Conservation (phyloP, 2,797 vertebrate species). For the Crocidura indochinensis region DNA sequence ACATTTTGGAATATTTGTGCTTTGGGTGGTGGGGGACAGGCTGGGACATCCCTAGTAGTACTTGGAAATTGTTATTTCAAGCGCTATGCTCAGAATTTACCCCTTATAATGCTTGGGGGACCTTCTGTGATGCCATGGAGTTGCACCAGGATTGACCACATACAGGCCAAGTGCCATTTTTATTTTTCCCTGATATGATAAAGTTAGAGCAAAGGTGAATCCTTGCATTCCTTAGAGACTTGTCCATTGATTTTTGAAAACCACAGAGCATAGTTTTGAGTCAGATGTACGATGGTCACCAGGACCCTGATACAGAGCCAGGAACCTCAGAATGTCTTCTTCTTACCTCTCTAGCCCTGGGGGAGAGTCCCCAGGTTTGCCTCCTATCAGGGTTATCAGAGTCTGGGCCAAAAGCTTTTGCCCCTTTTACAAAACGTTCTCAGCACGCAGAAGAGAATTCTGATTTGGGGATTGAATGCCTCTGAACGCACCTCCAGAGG, state of each 20-base stretch:
- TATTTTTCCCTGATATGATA: constrained; percentile 32
- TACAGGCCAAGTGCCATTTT: background rate
- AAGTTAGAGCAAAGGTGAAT: too few species aligned
- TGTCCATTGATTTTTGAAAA: constrained; percentile 71
- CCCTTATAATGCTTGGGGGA: too few species aligned
- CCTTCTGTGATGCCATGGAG: too few species aligned
- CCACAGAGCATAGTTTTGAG: background rate
- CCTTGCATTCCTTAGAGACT: too few species aligned
- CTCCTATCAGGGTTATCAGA: too few species aligned
- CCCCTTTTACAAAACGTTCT: constrained; percentile 65
- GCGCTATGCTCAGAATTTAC: too few species aligned
- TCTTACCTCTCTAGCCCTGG: rapidly evolving
- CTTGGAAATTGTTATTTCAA: background rate
- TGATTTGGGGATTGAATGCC: constrained; percentile 77
- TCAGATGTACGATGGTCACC: background rate
- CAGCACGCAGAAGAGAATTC: constrained; percentile 61
- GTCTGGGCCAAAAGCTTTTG: constrained; percentile 34
- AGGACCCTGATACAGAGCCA: background rate
- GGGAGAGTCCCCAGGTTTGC: too few species aligned
- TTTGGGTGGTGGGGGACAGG: too few species aligned
- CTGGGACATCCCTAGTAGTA: background rate
- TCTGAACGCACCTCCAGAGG: constrained; percentile 80
- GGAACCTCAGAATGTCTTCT: background rate
- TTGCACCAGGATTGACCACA: too few species aligned
- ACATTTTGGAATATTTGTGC: background rate